These are phyloP conservation scores for Leucophenga montana DNA, from an alignment of 2,888 invertebrate species.

Conservation along the genomic window DNA sequence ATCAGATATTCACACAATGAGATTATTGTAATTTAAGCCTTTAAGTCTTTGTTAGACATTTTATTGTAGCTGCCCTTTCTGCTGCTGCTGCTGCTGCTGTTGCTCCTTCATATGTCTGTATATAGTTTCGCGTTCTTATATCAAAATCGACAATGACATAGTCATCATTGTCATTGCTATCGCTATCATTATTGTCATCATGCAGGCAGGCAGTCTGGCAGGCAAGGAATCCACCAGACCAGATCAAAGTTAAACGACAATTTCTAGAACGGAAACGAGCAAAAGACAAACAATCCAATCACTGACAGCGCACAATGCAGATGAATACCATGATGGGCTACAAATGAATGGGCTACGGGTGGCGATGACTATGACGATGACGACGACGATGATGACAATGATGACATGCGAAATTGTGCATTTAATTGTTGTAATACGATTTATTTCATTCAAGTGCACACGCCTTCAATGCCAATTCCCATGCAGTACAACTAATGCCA, in stretches of 20 bases:
- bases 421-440: slow-evolving; percentile 17
- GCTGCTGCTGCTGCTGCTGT: not conserved
- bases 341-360: not conserved
- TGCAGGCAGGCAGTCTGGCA: not conserved
- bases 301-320: not conserved
- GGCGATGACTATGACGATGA: not conserved
- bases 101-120: too few species aligned
- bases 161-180: not conserved
- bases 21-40: slow-evolving; percentile 62
- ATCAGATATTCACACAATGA: slow-evolving; percentile 38
- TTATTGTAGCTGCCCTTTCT: slow-evolving; percentile 40
- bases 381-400: not conserved
- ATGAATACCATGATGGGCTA: not conserved
- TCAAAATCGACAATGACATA: not conserved
- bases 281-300: not conserved
- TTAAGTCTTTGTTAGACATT: slow-evolving; percentile 64
- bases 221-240: too few species aligned
- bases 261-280: not conserved
- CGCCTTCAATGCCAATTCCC: not conserved
- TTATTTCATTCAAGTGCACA: slow-evolving; percentile 6
- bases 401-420: slow-evolving; percentile 20
- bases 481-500: not conserved
- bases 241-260: too few species aligned
- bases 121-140: not conserved
- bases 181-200: not conserved